These are phyloP conservation scores for Drosophila willistoni DNA, from an alignment of 1,140 invertebrate species.

Conservation along the genomic window DNA sequence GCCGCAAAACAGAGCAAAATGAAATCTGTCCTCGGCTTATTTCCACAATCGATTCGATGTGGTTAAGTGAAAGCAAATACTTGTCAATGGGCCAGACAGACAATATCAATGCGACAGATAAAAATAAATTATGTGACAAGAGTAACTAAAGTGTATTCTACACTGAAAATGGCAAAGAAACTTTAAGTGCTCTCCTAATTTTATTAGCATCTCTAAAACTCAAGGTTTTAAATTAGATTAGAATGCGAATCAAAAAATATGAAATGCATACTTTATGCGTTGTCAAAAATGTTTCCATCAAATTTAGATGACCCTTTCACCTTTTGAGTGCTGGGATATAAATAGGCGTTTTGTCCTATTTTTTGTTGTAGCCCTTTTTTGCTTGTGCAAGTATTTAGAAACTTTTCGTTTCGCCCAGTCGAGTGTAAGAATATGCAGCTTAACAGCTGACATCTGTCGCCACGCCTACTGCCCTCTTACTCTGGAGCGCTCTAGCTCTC, in stretches of 20 bases:
- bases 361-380: neutral
- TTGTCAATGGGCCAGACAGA: constrained; percentile 13
- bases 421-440: constrained; percentile 52
- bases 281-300: too few species aligned
- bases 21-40: constrained; percentile 33
- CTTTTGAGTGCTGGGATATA: constrained; percentile 35
- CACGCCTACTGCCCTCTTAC: neutral
- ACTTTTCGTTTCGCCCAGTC: constrained; percentile 62
- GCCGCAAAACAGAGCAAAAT: constrained; percentile 24
- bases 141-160: too few species aligned
- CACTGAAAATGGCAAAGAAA: too few species aligned
- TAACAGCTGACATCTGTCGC: constrained; percentile 45
- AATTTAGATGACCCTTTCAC: too few species aligned
- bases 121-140: neutral
- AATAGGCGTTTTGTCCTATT: constrained; percentile 50
- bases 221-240: too few species aligned
- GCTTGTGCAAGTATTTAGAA: constrained; percentile 21
- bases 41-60: constrained; percentile 30
- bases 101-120: neutral
- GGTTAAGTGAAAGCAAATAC: constrained; percentile 55
- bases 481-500: neutral
- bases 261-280: too few species aligned
- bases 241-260: too few species aligned
- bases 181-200: too few species aligned
- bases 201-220: too few species aligned